Evolutionary conservation across 35 echinoderm and acorn worm genomes (phyloP), one percentile per base, ranked within the genome.

Genomic region (Amphiura filiformis): DNA sequence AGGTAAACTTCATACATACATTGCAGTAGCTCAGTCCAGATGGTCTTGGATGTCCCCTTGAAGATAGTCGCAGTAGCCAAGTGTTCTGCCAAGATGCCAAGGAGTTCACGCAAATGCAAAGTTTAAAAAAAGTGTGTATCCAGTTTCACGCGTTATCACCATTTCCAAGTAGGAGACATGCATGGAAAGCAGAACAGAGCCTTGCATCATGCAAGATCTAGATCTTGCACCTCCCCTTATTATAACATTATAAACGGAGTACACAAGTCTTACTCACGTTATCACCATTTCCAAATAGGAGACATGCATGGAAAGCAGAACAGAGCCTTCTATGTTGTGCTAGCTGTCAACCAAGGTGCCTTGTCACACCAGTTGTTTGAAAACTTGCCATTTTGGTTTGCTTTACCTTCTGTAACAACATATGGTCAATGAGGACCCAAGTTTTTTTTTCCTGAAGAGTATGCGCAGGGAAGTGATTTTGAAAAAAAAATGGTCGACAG

Each of bases 121-220:
- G 32, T 83, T 37, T 32, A n/a, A 26, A 37, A 38, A 49, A 61
- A 65, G 22, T 22, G 15, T 70, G 37, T 65, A 26, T 34, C 83
- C 57, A 36, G 83, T 36, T 26, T 61, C 83, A 85, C 26, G 83
- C 32, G 13, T 37, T 13, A 36, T 65, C 83, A 83, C n/a, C 31
- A 32, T 30, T 17, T 36, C 23, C 81, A 30, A 83, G 9, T 12
- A 80, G 78, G 36, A n/a, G 11, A 30, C 9, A 70, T n/a, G n/a
- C n/a, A n/a, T n/a, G n/a, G n/a, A n/a, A n/a, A n/a, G n/a, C n/a
- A n/a, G n/a, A n/a, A n/a, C n/a, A n/a, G n/a, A n/a, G n/a, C n/a
- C n/a, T n/a, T n/a, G n/a, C n/a, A n/a, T n/a, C n/a, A n/a, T n/a
- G n/a, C n/a, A n/a, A n/a, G n/a, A n/a, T n/a, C n/a, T n/a, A n/a